Evolutionary conservation across 2,888 invertebrate genomes (phyloP).

Genomic region (Coelopa pilipes): DNA sequence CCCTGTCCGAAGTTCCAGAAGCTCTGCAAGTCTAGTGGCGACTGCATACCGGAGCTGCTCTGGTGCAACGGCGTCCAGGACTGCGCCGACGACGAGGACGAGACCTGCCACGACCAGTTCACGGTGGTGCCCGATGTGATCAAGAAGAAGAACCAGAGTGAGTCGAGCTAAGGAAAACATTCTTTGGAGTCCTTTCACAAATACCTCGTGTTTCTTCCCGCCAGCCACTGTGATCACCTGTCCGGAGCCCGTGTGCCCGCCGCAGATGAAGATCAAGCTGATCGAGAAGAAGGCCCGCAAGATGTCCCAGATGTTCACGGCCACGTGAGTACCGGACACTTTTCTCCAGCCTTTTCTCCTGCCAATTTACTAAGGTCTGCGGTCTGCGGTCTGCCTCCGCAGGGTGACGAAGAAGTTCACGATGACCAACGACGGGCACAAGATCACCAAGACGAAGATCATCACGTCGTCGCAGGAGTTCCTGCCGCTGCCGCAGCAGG

Average conservation of each 20-base stretch:
- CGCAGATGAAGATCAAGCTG: constrained; percentile 68
- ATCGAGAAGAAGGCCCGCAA: constrained; percentile 62
- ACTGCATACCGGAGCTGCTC: constrained; percentile 75
- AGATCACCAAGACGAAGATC: constrained; percentile 57
- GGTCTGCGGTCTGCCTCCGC: too few species aligned
- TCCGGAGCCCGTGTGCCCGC: constrained; percentile 68
- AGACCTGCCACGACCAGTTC: constrained; percentile 69
- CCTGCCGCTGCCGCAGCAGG: constrained; percentile 53
- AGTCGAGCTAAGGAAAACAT: constrained; percentile 34
- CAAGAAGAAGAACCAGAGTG: constrained; percentile 55
- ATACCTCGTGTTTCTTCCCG: not conserved
- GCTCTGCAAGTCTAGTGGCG: constrained; percentile 79
- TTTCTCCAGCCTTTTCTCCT: not conserved
- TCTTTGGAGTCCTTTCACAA: not conserved
- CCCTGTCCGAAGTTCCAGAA: constrained; percentile 75
- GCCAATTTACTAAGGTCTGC: too few species aligned
- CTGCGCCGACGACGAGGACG: constrained; percentile 84
- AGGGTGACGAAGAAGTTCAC: constrained; percentile 57
- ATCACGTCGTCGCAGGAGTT: constrained; percentile 54
- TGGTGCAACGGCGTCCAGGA: constrained; percentile 88
- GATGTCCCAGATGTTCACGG: constrained; percentile 68
- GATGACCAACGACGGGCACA: constrained; percentile 55
- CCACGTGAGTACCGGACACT: constrained; percentile 46
- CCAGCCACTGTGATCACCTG: constrained; percentile 62
- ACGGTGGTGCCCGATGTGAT: constrained; percentile 52